Base-by-base conservation (phyloP, 2,113 vertebrate species). In the Heterotilapia buettikoferi region DNA sequence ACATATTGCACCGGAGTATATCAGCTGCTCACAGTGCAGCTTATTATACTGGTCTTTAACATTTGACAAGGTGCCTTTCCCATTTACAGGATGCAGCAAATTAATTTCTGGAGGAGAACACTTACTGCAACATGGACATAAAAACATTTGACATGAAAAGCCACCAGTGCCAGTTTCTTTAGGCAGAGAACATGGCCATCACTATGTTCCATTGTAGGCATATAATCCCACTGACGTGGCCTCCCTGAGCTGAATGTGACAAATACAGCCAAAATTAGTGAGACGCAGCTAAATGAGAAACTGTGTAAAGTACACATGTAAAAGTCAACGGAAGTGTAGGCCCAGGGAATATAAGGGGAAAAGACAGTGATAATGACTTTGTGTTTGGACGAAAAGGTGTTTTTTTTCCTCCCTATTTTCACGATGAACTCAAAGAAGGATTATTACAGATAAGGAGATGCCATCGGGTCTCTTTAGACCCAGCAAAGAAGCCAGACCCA, bases 121-220 rank as follows among this genome's bases (percentile, higher is more conserved):
- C 96, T 95, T 84, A 97, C 97, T 96, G 97, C 89, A 96, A 86
- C 96, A 95, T 97, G 1, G 96, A 94, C 85, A 95, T 94, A 85
- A 97, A 90, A 7, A 87, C 85, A 85, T 97, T 96, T 18, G 97
- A 94, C 21, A 96, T 63, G 10, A 97, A 93, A 81, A 97, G 96
- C 97, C 96, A 97, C 97, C 96, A 97, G 92, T 96, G 97, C 81
- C 97, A 97, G 89, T 96, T 92, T 6, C 89, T 90, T 92, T 95
- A 96, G 53, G 96, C 92, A 0, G 96, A 97, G 94, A 93, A 96
- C 56, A 95, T 86, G 0, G 96, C 94, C 80, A 96, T 92, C 87
- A 97, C 96, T 90, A 97, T 82, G 97, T 93, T 31, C 97, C 96
- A 0, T 96, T 97, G 88, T 97, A 97, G 24, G 97, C 94, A 0